A percentile compares a stretch with the other conserved stretches of the same genome.
These are phyloP conservation scores for Brachionus rubens DNA, from an alignment of 1,140 invertebrate species.

Conservation along the genomic window DNA sequence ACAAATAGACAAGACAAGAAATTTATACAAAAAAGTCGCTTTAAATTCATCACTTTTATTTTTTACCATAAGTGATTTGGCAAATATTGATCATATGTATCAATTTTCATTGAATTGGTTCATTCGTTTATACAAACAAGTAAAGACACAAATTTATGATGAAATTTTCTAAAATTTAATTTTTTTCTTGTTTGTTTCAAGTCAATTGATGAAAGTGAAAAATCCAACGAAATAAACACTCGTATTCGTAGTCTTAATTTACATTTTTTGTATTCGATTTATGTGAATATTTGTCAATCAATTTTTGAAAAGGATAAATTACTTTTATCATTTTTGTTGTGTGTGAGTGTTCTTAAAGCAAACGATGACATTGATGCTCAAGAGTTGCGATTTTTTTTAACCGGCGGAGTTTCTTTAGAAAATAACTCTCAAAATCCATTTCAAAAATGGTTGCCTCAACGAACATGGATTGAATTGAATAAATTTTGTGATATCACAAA, in stretches of 20 bases:
- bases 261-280: conserved; percentile 60
- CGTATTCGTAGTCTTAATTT: conserved; percentile 57
- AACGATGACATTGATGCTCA: conserved; percentile 55
- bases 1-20: conserved; percentile 64
- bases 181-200: conserved; percentile 49
- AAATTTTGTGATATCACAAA: conserved; percentile 54
- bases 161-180: neutral
- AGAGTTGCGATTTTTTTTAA: conserved; percentile 59
- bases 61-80: conserved; percentile 1
- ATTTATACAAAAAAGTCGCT: conserved; percentile 52
- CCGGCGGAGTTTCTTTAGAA: conserved; percentile 58
- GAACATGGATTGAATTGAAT: conserved; percentile 60
- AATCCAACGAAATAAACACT: conserved; percentile 52
- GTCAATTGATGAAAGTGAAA: conserved; percentile 57
- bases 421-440: conserved; percentile 59
- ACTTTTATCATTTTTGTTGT: conserved; percentile 60
- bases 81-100: conserved; percentile 69
- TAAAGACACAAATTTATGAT: no score
- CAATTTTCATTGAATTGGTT: conserved; percentile 94
- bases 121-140: neutral
- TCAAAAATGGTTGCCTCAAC: conserved; percentile 56
- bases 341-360: conserved; percentile 54
- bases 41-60: conserved; percentile 7
- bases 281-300: conserved; percentile 59
- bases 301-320: conserved; percentile 62